phyloP scores from a whole-genome alignment of 2,888 invertebrate genomes.

The Chymomyza fuscimana region DNA sequence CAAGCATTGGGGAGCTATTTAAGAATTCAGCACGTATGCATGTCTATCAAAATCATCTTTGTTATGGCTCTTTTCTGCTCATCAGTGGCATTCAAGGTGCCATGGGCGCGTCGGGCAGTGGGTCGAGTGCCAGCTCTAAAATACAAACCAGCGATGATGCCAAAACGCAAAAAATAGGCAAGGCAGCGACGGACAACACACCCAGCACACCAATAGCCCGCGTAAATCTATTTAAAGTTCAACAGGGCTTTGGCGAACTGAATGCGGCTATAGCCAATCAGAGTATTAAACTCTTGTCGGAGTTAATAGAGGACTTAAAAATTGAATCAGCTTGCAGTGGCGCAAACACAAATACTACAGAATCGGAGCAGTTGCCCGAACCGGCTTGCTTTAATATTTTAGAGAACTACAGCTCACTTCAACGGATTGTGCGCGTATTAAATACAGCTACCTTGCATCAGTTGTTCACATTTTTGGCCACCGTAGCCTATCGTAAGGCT shows the following conservation, averaged over 20 bases:
- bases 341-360: slow-evolving; percentile 29
- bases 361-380: slow-evolving; percentile 62
- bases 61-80: slow-evolving; percentile 93
- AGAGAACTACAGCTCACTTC: slow-evolving; percentile 79
- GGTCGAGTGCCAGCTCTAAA: slow-evolving; percentile 81
- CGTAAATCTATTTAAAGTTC: slow-evolving; percentile 86
- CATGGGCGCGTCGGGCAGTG: slow-evolving; percentile 85
- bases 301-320: slow-evolving; percentile 78
- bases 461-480: slow-evolving; percentile 92
- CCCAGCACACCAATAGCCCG: slow-evolving; percentile 80
- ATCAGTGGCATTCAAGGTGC: slow-evolving; percentile 93
- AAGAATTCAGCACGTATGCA: slow-evolving; percentile 91
- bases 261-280: slow-evolving; percentile 94
- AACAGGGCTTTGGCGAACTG: slow-evolving; percentile 92
- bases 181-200: slow-evolving; percentile 71
- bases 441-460: slow-evolving; percentile 81
- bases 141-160: slow-evolving; percentile 79
- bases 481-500: slow-evolving; percentile 94
- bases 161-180: slow-evolving; percentile 78
- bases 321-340: slow-evolving; percentile 77
- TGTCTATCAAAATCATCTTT: slow-evolving; percentile 93
- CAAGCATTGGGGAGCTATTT: slow-evolving; percentile 88
- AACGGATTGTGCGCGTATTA: slow-evolving; percentile 81
- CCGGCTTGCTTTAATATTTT: slow-evolving; percentile 80
- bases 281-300: slow-evolving; percentile 85